Evolutionary conservation across 2,888 invertebrate genomes (phyloP).

Genomic region (Actias luna): DNA sequence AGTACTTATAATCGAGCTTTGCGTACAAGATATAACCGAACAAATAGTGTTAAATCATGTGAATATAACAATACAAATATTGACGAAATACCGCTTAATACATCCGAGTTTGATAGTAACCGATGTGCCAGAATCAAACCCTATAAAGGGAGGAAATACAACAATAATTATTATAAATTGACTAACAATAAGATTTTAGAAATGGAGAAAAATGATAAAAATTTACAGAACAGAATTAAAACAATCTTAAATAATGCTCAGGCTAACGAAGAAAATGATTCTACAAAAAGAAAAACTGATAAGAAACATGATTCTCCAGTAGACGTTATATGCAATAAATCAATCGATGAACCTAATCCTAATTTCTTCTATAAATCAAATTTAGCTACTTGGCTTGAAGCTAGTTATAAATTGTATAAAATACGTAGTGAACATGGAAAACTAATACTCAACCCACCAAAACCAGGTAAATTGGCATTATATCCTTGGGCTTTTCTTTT

Average conservation of each 20-base stretch:
- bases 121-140: slow-evolving; percentile 49
- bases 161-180: slow-evolving; percentile 46
- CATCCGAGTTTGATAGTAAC: slow-evolving; percentile 21
- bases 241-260: slow-evolving; percentile 23
- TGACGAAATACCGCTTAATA: slow-evolving; percentile 5
- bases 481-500: slow-evolving; percentile 67
- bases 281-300: not conserved
- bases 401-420: slow-evolving; percentile 61
- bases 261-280: not conserved
- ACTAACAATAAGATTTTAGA: slow-evolving; percentile 56
- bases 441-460: slow-evolving; percentile 52
- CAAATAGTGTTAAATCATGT: slow-evolving; percentile 9
- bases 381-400: slow-evolving; percentile 61
- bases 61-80: slow-evolving; percentile 13
- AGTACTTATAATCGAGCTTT: not conserved
- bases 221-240: slow-evolving; percentile 48
- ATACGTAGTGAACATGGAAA: slow-evolving; percentile 45
- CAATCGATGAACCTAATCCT: not conserved
- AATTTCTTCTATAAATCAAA: slow-evolving; percentile 32
- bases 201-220: slow-evolving; percentile 62
- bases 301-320: not conserved
- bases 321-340: not conserved
- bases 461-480: slow-evolving; percentile 50
- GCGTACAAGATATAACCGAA: not conserved
- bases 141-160: slow-evolving; percentile 54